phyloP scores from a whole-genome alignment of 2,888 invertebrate genomes.

The Oscheius sp. region DNA sequence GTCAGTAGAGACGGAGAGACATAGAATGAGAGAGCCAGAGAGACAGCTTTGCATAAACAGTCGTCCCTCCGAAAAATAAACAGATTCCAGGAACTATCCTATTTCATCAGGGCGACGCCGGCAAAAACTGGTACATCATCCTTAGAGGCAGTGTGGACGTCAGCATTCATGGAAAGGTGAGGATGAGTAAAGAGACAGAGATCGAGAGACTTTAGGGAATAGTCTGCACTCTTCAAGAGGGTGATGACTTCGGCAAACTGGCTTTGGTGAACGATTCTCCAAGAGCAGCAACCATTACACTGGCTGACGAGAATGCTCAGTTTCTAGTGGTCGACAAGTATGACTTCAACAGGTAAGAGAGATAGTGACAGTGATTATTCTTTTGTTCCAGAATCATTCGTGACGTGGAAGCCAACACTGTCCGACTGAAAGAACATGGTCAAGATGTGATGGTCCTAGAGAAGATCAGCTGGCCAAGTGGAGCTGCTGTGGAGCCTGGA shows the following conservation, averaged over 20 bases:
- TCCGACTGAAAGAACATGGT: slow-evolving; percentile 85
- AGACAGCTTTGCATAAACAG: slow-evolving; percentile 1
- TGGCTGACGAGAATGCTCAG: slow-evolving; percentile 86
- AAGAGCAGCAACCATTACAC: slow-evolving; percentile 85
- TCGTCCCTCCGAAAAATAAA: not conserved
- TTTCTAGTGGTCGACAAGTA: slow-evolving; percentile 87
- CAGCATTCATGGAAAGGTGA: slow-evolving; percentile 83
- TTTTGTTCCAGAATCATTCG: slow-evolving; percentile 69
- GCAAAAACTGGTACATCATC: slow-evolving; percentile 87
- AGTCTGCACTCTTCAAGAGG: slow-evolving; percentile 85
- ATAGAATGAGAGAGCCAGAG: not conserved
- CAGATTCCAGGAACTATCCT: slow-evolving; percentile 79
- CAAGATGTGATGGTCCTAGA: slow-evolving; percentile 86
- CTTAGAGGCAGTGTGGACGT: slow-evolving; percentile 87
- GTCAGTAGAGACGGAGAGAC: slow-evolving; percentile 78
- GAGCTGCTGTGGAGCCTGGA: slow-evolving; percentile 52
- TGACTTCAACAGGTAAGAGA: slow-evolving; percentile 81
- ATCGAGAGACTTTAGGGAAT: slow-evolving; percentile 78
- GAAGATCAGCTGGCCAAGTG: slow-evolving; percentile 74
- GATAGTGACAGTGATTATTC: not conserved
- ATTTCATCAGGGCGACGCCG: slow-evolving; percentile 82
- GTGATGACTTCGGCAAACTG: slow-evolving; percentile 88
- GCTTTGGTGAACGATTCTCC: slow-evolving; percentile 87
- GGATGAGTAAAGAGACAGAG: not conserved
- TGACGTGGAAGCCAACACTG: slow-evolving; percentile 89